Base-by-base conservation (phyloP, 2,113 vertebrate genomes). In the Sebastes schlegelii region DNA sequence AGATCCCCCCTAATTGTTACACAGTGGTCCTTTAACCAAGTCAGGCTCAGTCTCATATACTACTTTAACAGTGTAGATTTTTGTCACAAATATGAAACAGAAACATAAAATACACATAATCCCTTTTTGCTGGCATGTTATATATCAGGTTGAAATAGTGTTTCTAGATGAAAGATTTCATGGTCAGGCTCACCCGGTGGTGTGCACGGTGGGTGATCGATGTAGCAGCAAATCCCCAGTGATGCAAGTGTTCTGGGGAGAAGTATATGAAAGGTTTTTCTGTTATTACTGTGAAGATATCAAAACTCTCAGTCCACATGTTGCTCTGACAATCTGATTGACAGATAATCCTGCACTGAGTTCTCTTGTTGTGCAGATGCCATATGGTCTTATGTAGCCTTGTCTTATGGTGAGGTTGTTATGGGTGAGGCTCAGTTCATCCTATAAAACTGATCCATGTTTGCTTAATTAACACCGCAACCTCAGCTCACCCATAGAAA, bases 191-290 rank as follows among this genome's bases (percentile, higher is more conserved):
- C 94, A 96, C 95, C 87, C 63, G 96, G 92, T 82, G 96, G 91
- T 74, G 95, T 96, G 72, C 96, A 96, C 77, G 95, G 95, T 17
- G 93, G 95, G 61, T 96, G 95, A 92, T 96, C 95, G 82, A 96
- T 97, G 71, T 94, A 95, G 89, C 95, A 89, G 95, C 90, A 93
- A 96, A 96, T 73, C 94, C 94, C 94, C 94, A 95, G 75, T 96
- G 96, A 93, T 94, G 95, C 11, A 95, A 80, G 94, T 95, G 79
- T 95, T 96, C 95, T 96, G 92, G 79, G 93, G 90, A 88, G 91
- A 13, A 94, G 66, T 72, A 60, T 43, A 54, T 65, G 45, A 77
- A 76, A 49, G 23, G 8, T 16, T 42, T 77, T 73, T n/a, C 10
- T 48, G 40, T 77, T 74, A 66, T 60, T 42, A 10, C 63, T 42